Conservation (phyloP, 2,888 invertebrate genomes). For the Spodoptera littoralis region DNA sequence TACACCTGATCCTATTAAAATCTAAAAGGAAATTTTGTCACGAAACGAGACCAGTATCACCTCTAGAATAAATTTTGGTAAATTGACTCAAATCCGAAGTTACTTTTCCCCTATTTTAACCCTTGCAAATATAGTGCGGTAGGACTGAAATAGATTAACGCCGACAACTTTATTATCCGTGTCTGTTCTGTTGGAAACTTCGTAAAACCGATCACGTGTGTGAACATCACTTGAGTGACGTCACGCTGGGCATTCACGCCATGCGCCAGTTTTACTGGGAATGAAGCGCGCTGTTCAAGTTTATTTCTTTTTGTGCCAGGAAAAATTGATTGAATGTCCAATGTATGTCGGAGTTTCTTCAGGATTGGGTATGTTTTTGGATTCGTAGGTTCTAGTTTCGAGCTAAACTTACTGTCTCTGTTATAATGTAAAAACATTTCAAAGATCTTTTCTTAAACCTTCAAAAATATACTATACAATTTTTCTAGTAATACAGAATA, state of each 20-base stretch:
- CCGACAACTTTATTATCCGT: constrained; percentile 61
- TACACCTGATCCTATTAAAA: constrained; percentile 32
- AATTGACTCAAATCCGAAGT: constrained; percentile 50
- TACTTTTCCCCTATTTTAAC: constrained; percentile 47
- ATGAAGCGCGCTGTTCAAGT: constrained; percentile 17
- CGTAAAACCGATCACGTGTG: constrained; percentile 73
- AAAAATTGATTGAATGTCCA: not conserved
- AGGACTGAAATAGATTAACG: constrained; percentile 57
- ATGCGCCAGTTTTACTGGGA: constrained; percentile 45
- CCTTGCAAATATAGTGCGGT: constrained; percentile 49
- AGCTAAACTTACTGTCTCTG: too few species aligned
- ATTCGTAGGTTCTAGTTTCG: too few species aligned
- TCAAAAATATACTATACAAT: too few species aligned
- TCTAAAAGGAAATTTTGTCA: constrained; percentile 28
- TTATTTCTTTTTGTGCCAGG: constrained; percentile 17
- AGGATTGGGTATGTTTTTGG: not conserved
- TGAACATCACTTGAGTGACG: constrained; percentile 69
- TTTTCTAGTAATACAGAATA: too few species aligned
- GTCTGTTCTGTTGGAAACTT: constrained; percentile 67
- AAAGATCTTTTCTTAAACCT: too few species aligned
- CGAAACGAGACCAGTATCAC: constrained; percentile 33
- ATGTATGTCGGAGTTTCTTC: not conserved
- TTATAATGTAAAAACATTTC: too few species aligned
- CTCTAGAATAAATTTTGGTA: constrained; percentile 41
- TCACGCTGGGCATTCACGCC: constrained; percentile 57